phyloP scores from a whole-genome alignment of 2,113 vertebrate genomes.

The Acanthochromis polyacanthus region DNA sequence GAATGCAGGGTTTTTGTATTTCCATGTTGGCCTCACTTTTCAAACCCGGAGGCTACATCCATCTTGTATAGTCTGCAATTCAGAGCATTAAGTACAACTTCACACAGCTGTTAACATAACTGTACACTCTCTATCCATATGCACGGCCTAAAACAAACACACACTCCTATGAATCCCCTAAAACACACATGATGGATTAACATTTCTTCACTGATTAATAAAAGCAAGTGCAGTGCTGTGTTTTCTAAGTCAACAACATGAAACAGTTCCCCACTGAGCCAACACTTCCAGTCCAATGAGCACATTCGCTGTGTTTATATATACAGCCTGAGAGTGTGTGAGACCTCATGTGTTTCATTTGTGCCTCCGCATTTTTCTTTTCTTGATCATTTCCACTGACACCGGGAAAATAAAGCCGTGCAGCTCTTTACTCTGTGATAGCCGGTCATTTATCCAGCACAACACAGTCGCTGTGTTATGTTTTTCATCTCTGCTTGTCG shows the following conservation, averaged over 20 bases:
- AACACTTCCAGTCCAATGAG: slow-evolving; percentile 10
- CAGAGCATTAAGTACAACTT: not conserved
- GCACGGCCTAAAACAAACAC: not conserved
- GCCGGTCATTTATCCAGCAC: slow-evolving; percentile 40
- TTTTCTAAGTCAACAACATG: slow-evolving; percentile 36
- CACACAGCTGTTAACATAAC: not conserved
- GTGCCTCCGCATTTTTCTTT: slow-evolving; percentile 22
- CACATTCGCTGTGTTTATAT: not conserved
- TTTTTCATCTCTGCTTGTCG: slow-evolving; percentile 35
- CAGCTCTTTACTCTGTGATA: slow-evolving; percentile 30
- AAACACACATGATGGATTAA: not conserved
- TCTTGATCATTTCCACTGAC: slow-evolving; percentile 33
- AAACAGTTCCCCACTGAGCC: slow-evolving; percentile 3
- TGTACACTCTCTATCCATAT: not conserved
- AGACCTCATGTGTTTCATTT: slow-evolving; percentile 19
- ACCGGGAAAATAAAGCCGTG: slow-evolving; percentile 35
- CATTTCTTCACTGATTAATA: slow-evolving; percentile 11
- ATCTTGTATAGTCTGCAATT: too few relatives aligned
- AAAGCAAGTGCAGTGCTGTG: not conserved
- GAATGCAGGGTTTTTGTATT: too few relatives aligned
- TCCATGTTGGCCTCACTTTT: too few relatives aligned
- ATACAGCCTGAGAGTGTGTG: not conserved
- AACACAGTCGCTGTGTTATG: slow-evolving; percentile 5
- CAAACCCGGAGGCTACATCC: too few relatives aligned
- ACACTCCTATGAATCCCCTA: not conserved